Base-by-base conservation (phyloP, 2,797 vertebrate genomes). In the Molossus molossus region DNA sequence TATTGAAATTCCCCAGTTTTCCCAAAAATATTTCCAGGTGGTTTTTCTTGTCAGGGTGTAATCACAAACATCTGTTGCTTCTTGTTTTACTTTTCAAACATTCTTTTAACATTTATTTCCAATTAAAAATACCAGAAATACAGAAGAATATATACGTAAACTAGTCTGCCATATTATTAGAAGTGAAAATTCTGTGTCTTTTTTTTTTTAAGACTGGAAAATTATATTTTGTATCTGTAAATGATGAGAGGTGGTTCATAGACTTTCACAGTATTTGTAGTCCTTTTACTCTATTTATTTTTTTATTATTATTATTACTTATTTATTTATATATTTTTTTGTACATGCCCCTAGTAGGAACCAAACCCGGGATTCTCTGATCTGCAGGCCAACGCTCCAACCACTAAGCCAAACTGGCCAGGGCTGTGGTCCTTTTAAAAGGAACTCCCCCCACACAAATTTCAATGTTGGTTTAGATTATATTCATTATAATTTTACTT, bases 81-180 rank as follows among this genome's bases (percentile, higher is more conserved):
- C 29, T n/a, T 89, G 5, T 69, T 84, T 88, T 6, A 75, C 27
- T 86, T 90, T 62, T 91, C 81, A 55, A 80, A 87, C 18, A 25
- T 73, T 82, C 76, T 20, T 85, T 89, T 72, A 70, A 96, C 70
- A 76, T 88, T 87, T 75, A 45, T 92, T 91, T 69, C 6, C 72
- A 92, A 79, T 87, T 75, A 58, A 93, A 91, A 77, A 64, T 70
- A 33, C 40, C 58, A 53, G 65, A 57, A 70, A 58, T 73, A 84
- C 25, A 58, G 69, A 86, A 72, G 50, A 33, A 48, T 37, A 17
- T 57, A 21, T 37, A 18, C n/a, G 18, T n/a, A 55, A 60, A 18
- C 6, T 91, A 45, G 1, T 75, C 12, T 62, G 21, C 67, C 12
- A 50, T 70, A 81, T 72, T 94, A 18, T 70, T 95, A 87, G 40